Conservation (phyloP, 2,797 vertebrate species). For the Lagodon rhomboides region DNA sequence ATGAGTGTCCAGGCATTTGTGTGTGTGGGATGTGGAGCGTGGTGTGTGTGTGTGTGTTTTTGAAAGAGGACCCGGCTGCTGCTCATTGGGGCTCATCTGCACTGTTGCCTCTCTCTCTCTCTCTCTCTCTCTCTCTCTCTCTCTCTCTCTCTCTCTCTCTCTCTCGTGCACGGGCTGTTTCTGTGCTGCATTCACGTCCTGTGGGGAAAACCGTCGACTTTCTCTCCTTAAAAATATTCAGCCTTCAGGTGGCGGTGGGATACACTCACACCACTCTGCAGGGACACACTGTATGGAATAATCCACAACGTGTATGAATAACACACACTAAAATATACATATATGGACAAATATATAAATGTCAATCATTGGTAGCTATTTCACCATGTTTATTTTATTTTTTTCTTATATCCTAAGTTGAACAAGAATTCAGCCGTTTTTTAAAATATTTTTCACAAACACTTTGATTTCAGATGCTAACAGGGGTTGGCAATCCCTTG, state of each 20-base stretch:
- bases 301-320: background rate
- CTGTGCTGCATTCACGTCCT: constrained; percentile 73
- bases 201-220: constrained; percentile 37
- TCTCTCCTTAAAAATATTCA: constrained; percentile 35
- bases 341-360: background rate
- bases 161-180: constrained; percentile 20
- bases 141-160: constrained; percentile 3
- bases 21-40: constrained; percentile 41
- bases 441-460: background rate
- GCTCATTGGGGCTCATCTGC: constrained; percentile 73
- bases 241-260: constrained; percentile 24
- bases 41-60: constrained; percentile 42
- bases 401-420: background rate
- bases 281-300: constrained; percentile 1
- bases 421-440: too few relatives aligned
- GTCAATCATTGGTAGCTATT: background rate
- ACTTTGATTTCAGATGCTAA: background rate
- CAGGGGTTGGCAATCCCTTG: background rate
- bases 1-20: constrained; percentile 50
- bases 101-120: constrained; percentile 49
- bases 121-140: constrained; percentile 15
- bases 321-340: background rate
- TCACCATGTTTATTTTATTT: background rate
- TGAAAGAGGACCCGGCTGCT: constrained; percentile 71
- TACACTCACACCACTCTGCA: constrained; percentile 1